These are phyloP conservation scores for Drosophila fuyamai DNA, from an alignment of 1,140 invertebrate genomes.

Conservation along the genomic window DNA sequence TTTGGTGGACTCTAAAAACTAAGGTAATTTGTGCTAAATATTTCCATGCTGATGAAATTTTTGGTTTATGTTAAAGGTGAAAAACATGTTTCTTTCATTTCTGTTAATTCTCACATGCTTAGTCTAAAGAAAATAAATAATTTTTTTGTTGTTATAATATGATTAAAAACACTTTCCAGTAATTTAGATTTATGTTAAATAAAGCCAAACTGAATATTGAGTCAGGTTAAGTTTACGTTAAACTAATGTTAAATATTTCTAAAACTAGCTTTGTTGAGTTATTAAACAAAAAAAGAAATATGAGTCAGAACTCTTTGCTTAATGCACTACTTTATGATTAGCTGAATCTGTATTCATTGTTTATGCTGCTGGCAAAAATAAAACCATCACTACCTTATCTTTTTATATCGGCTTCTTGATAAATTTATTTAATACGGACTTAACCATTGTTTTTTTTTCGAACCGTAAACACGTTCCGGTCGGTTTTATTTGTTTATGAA, in stretches of 20 bases:
- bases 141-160: slow-evolving; percentile 3
- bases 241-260: slow-evolving; percentile 17
- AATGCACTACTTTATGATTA: background rate
- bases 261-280: background rate
- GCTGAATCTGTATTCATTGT: slow-evolving; percentile 1
- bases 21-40: background rate
- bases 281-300: background rate
- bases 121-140: background rate
- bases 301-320: background rate
- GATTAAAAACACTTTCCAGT: slow-evolving; percentile 12
- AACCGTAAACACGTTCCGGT: slow-evolving; percentile 39
- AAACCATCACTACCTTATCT: background rate
- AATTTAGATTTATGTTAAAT: background rate
- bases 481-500: slow-evolving; percentile 12
- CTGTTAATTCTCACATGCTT: background rate
- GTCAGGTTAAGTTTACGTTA: slow-evolving; percentile 1
- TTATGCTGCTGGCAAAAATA: background rate
- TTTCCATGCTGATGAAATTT: background rate
- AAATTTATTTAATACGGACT: slow-evolving; percentile 24
- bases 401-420: slow-evolving; percentile 6
- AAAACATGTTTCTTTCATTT: background rate
- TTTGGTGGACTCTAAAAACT: slow-evolving; percentile 6
- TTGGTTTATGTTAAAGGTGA: background rate
- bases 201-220: background rate
- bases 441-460: background rate